A percentile compares a stretch with the other conserved stretches of the same genome.
Evolutionary conservation across 2,888 invertebrate genomes (phyloP).

Genomic region (Syrphus vitripennis): DNA sequence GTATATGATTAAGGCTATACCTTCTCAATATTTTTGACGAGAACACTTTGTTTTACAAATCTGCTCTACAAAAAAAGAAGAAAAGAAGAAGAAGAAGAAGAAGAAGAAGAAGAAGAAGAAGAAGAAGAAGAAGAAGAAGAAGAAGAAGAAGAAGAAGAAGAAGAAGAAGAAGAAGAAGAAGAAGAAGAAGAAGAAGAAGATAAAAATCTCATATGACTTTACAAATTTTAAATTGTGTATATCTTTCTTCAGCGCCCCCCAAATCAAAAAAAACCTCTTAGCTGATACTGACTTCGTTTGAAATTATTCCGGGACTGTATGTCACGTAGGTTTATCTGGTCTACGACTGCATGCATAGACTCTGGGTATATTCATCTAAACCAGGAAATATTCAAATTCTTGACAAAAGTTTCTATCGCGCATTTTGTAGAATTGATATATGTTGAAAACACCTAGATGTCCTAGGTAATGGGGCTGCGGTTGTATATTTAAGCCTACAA

Average conservation of each 20-base stretch:
- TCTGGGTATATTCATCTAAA: neutral
- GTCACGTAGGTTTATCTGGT: neutral
- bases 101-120: too few relatives aligned
- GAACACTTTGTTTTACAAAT: too few relatives aligned
- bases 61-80: too few relatives aligned
- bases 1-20: too few relatives aligned
- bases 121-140: too few relatives aligned
- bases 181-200: too few relatives aligned
- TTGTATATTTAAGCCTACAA: slow-evolving; percentile 8
- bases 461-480: neutral
- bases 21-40: too few relatives aligned
- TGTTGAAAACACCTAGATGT: neutral
- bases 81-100: too few relatives aligned
- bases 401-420: neutral
- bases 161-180: too few relatives aligned
- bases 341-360: neutral
- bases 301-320: neutral
- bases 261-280: neutral
- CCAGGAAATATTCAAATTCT: slow-evolving; percentile 26
- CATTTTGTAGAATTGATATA: neutral
- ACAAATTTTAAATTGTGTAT: too few relatives aligned
- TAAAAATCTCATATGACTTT: too few relatives aligned
- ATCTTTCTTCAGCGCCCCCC: neutral
- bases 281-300: neutral
- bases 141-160: too few relatives aligned